Evolutionary conservation across 1,140 invertebrate genomes (phyloP), one percentile per base, ranked within the genome.

Genomic region (Pseudachorutes palmiensis): DNA sequence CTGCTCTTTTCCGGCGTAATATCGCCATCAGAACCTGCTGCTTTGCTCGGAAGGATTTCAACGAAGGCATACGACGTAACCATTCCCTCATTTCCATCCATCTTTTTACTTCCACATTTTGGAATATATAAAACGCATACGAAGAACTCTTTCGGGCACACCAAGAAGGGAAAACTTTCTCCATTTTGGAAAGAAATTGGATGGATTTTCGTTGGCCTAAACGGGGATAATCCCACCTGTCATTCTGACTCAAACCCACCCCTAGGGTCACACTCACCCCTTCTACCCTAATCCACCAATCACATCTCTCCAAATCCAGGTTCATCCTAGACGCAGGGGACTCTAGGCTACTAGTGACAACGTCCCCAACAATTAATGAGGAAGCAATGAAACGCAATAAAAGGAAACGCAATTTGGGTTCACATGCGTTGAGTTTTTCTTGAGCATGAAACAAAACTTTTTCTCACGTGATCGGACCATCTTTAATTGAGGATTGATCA

Each of bases 111-210:
- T 9, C 36, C 19, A 19, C 36, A 45, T 12, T 12, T 45, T 9
- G 9, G 19, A 45, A 45, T 19, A 12, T 9, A 9, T 19, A 45
- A 9, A 45, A 45, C 36, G 36, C 36, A 45, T 45, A 45, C 36
- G 19, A 19, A 9, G 36, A 45, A 45, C 9, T 12, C 9, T 19
- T 19, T 19, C 36, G 36, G 36, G 19, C 9, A 45, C 9, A 45
- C 9, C 19, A 19, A 45, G 9, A 45, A 9, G 36, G 36, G 19
- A 19, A 45, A 45, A 45, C 9, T 45, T 45, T 45, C 36, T 19
- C 36, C 36, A 45, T 45, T 45, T 45, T 45, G 36, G n/a, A 45
- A 45, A 45, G 36, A 45, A 45, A 45, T 45, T 45, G 36, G 36
- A 45, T 45, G 36, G 36, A 45, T 45, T 45, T 45, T 19, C 36